Evolutionary conservation across 2,888 invertebrate genomes (phyloP).

Genomic region (Prionchulus punctatus): DNA sequence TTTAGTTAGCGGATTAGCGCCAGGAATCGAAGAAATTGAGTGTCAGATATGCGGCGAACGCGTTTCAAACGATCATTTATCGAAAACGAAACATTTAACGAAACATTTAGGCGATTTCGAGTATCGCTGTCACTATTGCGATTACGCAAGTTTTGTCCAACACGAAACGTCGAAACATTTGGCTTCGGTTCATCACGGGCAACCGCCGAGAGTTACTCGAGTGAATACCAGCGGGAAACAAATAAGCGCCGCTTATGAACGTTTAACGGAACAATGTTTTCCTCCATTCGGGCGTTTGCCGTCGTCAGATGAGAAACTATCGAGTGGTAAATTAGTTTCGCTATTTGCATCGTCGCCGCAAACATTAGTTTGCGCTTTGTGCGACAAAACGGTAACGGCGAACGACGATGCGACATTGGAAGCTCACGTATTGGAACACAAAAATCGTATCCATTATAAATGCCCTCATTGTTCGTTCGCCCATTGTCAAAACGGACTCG

Average conservation of each 20-base stretch:
- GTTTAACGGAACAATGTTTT: slow-evolving; percentile 5
- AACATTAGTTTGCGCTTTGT: not conserved
- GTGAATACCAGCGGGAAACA: not conserved
- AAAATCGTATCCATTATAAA: not conserved
- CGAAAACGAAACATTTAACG: slow-evolving; percentile 5
- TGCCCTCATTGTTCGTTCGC: not conserved
- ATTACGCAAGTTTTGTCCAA: not conserved
- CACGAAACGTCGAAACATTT: not conserved
- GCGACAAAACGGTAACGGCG: not conserved
- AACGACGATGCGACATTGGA: not conserved
- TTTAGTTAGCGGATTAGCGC: not conserved
- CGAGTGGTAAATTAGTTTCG: too few relatives aligned
- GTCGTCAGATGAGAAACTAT: too few relatives aligned
- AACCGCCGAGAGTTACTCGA: not conserved
- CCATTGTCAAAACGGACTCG: not conserved
- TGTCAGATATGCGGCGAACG: slow-evolving; percentile 1
- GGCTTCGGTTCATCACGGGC: not conserved
- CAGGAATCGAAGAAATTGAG: not conserved
- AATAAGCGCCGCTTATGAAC: slow-evolving; percentile 1
- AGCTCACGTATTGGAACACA: not conserved
- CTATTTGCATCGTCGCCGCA: not conserved
- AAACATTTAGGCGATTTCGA: slow-evolving; percentile 1
- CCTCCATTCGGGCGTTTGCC: too few relatives aligned
- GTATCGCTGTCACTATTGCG: slow-evolving; percentile 10
- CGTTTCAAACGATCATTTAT: not conserved